A percentile compares a stretch with the other conserved stretches of the same genome.
Evolutionary conservation across 2,797 vertebrate genomes (phyloP).

Genomic region (Hypotaenidia okinawae): DNA sequence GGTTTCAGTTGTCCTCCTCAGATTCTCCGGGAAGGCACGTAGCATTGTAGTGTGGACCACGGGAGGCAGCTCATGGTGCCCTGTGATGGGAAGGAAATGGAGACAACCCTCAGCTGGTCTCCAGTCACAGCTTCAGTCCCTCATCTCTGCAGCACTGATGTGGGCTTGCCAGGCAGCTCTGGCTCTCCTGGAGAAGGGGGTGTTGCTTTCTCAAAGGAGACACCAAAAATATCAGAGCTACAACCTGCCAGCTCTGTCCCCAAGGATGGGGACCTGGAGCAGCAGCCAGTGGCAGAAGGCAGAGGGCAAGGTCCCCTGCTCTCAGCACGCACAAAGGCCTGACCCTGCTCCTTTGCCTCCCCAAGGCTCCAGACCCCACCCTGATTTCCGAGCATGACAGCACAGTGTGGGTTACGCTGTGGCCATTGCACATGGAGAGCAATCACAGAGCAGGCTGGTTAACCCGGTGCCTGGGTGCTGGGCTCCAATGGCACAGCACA

Average conservation of each 20-base stretch:
- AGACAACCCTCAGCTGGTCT: neutral
- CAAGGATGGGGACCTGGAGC: too few relatives aligned
- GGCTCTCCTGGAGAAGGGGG: neutral
- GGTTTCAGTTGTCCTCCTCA: constrained; percentile 79
- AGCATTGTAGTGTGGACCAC: constrained; percentile 96
- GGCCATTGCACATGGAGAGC: neutral
- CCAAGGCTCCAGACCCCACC: too few relatives aligned
- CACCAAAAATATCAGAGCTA: neutral
- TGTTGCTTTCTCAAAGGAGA: fast-evolving
- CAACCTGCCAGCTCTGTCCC: neutral
- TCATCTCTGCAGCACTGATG: fast-evolving
- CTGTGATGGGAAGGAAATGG: constrained; percentile 61
- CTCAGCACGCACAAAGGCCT: fast-evolving
- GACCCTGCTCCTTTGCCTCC: neutral
- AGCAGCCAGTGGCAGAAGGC: neutral
- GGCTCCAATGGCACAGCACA: neutral
- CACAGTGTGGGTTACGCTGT: neutral
- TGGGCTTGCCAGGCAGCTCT: neutral
- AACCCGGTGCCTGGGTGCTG: fast-evolving
- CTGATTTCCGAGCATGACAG: neutral
- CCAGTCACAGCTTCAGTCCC: neutral
- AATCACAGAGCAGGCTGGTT: neutral
- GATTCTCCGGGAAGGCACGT: constrained; percentile 84
- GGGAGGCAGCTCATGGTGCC: constrained; percentile 92
- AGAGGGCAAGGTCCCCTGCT: neutral